Evolutionary conservation across 2,797 vertebrate genomes (phyloP), one percentile per base, ranked within the genome.

Genomic region (Pseudomugil tenellus): DNA sequence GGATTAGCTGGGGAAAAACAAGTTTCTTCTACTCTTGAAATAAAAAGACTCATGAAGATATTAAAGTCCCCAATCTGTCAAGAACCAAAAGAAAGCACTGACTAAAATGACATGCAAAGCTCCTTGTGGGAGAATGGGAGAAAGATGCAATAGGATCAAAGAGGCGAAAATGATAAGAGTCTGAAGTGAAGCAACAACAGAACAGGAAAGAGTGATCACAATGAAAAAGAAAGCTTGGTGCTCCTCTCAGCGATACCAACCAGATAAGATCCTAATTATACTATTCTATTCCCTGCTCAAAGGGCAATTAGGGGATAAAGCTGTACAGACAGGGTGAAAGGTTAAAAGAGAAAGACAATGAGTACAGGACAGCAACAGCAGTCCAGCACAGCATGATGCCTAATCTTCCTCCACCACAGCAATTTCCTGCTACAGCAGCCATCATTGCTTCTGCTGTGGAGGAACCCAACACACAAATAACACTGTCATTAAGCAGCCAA

Each of bases 221-320:
- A 70, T 68, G 82, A 68, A 67, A 86, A 78, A 83, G 72, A 86
- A 79, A 80, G 79, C 89, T 76, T 19, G 74, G 83, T 80, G 83
- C 70, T 83, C 79, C 85, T 89, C 83, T 83, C 63, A 88, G 85
- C 61, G 56, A 92, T 81, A 77, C 80, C 89, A 90, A 93, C 84
- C 88, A 87, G 90, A 93, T 93, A 92, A 92, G 85, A 91, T 89
- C 84, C 87, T 92, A 93, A 94, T 94, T 92, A 92, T 79, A 91
- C 88, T 87, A 89, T 91, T 93, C 86, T 84, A 89, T 91, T 87
- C 84, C 83, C 77, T 67, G 74, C 86, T 90, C 84, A 89, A 89
- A 5, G 86, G 83, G 87, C 88, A 92, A 92, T 93, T 93, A 92
- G 80, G 84, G 87, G 82, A 80, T 77, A 76, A 75, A 86, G 74